phyloP scores from a whole-genome alignment of 2,797 vertebrate species.

The Thamnophis elegans region DNA sequence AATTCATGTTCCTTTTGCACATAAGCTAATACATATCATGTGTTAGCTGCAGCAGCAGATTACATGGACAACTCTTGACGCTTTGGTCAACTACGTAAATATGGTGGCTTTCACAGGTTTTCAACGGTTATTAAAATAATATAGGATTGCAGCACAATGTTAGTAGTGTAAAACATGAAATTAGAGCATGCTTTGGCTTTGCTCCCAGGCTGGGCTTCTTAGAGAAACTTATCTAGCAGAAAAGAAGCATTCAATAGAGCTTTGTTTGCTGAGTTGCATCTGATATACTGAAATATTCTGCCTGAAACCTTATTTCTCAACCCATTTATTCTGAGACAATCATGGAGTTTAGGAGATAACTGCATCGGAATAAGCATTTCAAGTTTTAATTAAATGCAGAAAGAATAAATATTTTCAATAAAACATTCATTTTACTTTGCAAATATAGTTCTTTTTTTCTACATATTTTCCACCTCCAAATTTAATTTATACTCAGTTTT shows the following conservation, averaged over 20 bases:
- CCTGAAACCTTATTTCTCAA: background rate
- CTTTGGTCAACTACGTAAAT: slow-evolving; percentile 6
- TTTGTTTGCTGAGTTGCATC: slow-evolving; percentile 21
- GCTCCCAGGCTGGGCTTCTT: slow-evolving; percentile 11
- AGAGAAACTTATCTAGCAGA: slow-evolving; percentile 15
- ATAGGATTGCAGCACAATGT: slow-evolving; percentile 11
- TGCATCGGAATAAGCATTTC: background rate
- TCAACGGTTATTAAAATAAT: slow-evolving; percentile 21
- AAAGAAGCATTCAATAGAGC: slow-evolving; percentile 14
- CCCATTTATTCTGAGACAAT: background rate
- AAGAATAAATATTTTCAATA: background rate
- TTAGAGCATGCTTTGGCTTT: slow-evolving; percentile 24
- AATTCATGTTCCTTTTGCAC: background rate
- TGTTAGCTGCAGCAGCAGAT: background rate
- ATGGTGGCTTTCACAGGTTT: slow-evolving; percentile 9
- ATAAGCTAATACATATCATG: background rate
- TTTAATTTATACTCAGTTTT: background rate
- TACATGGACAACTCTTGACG: background rate
- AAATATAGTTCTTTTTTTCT: background rate
- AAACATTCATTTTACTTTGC: background rate
- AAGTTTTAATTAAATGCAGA: slow-evolving; percentile 6
- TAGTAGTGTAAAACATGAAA: slow-evolving; percentile 22
- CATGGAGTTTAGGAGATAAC: background rate
- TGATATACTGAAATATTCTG: background rate
- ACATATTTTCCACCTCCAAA: background rate